Evolutionary conservation across 2,888 invertebrate species (phyloP), one percentile per base, ranked within the genome.

Genomic region (Hirtodrosophila alboralis): DNA sequence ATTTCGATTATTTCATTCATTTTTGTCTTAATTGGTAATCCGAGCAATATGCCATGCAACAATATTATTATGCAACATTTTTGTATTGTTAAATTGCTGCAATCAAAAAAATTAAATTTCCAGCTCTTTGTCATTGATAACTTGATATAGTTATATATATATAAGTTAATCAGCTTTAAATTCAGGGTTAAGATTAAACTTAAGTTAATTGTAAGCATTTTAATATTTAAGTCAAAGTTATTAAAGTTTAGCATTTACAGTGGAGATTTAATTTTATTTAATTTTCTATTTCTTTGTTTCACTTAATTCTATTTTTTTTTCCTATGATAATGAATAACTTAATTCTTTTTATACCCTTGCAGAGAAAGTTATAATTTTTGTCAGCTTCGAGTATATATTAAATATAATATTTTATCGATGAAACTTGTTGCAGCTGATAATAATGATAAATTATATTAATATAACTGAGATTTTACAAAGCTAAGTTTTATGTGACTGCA

Each of bases 151-250:
- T 33, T 21, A n/a, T n/a, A 16, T 36, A n/a, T 13, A 21, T n/a
- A 34, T 34, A 37, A 47, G 27, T 26, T 34, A 12, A 10, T 8
- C 14, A 13, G 23, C 18, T 21, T 5, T 5, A 21, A 21, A 5
- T 21, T 21, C 60, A 61, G 59, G 59, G 59, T 30, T 60, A 60
- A 60, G 60, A 41, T 60, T 43, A 16, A 3, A 36, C 3, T 12
- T 60, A 60, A 60, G 60, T 31, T 61, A 13, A 31, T 31, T 18
- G 0, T 60, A 60, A 60, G 60, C 48, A 10, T 18, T n/a, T n/a
- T n/a, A n/a, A n/a, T 41, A 26, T 27, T 26, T 59, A 59, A 59
- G 59, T 56, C 34, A 33, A 51, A 14, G 10, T 0, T 38, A 49
- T 23, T 16, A 38, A 36, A 30, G 30, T 3, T 31, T 21, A 31